These are phyloP conservation scores for Blastobasis adustella DNA, from an alignment of 2,888 invertebrate genomes.

Conservation along the genomic window DNA sequence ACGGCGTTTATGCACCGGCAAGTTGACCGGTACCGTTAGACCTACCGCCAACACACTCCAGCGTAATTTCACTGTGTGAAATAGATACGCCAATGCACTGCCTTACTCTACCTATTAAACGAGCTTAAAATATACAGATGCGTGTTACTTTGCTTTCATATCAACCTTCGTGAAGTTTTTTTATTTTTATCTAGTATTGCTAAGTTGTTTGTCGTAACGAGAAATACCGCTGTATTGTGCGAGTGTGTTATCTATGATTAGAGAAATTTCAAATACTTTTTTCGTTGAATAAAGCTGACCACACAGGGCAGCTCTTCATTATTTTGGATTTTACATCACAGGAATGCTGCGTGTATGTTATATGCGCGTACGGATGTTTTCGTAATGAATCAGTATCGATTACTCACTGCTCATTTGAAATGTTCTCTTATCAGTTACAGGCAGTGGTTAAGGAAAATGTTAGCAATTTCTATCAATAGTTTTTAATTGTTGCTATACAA, in stretches of 20 bases:
- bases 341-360: not conserved
- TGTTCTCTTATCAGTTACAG: conserved; percentile 1
- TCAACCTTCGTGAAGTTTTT: no score
- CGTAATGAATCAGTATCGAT: conserved; percentile 8
- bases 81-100: not conserved
- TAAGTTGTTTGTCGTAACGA: no score
- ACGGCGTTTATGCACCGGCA: conserved; percentile 38
- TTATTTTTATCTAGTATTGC: no score
- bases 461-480: no score
- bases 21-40: conserved; percentile 52
- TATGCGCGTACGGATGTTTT: conserved; percentile 7
- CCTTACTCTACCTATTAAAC: no score
- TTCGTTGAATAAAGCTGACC: not conserved
- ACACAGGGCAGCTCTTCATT: not conserved
- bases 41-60: conserved; percentile 32
- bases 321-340: conserved; percentile 1
- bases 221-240: no score
- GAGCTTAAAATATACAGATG: no score
- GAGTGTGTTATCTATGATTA: no score
- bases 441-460: not conserved
- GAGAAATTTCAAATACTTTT: no score
- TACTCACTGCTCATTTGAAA: conserved; percentile 1
- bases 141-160: no score
- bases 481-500: no score
- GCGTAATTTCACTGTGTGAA: conserved; percentile 40